Evolutionary conservation across 2,113 vertebrate genomes (phyloP).

Genomic region (Mesitornis unicolor): DNA sequence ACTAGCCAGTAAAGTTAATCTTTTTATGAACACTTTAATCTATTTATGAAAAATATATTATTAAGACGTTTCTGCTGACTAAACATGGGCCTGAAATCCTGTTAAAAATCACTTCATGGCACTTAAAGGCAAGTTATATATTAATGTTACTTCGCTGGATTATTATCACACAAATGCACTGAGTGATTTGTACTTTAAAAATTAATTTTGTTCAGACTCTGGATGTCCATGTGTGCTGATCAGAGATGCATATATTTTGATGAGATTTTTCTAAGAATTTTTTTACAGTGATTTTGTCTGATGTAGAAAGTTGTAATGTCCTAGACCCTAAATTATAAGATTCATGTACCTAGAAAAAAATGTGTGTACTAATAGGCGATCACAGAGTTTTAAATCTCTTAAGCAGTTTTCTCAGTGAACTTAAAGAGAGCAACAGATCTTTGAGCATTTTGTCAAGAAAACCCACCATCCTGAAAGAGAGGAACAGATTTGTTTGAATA

Average conservation of each 20-base stretch:
- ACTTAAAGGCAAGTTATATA: not conserved
- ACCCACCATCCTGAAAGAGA: constrained; percentile 47
- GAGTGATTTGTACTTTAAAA: not conserved
- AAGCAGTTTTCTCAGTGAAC: not conserved
- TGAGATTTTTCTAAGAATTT: not conserved
- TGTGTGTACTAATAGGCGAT: not conserved
- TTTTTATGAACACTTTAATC: not conserved
- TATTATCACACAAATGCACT: not conserved
- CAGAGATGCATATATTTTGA: not conserved
- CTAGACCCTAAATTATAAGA: not conserved
- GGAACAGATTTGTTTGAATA: constrained; percentile 74
- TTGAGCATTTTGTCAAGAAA: constrained; percentile 67
- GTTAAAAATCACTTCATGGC: not conserved
- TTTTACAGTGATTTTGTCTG: not conserved
- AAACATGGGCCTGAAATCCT: not conserved
- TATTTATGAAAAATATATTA: not conserved
- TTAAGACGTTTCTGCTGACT: not conserved
- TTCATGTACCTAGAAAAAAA: not conserved
- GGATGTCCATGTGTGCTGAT: not conserved
- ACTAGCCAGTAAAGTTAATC: not conserved
- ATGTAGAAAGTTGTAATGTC: not conserved
- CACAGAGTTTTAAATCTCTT: not conserved
- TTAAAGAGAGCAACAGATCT: constrained; percentile 66
- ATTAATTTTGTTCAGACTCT: not conserved
- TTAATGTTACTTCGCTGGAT: not conserved